Percentiles rank a stretch among this genome's conserved stretches.
phyloP scores from a whole-genome alignment of 1,140 invertebrate species.

The Hermetia illucens region DNA sequence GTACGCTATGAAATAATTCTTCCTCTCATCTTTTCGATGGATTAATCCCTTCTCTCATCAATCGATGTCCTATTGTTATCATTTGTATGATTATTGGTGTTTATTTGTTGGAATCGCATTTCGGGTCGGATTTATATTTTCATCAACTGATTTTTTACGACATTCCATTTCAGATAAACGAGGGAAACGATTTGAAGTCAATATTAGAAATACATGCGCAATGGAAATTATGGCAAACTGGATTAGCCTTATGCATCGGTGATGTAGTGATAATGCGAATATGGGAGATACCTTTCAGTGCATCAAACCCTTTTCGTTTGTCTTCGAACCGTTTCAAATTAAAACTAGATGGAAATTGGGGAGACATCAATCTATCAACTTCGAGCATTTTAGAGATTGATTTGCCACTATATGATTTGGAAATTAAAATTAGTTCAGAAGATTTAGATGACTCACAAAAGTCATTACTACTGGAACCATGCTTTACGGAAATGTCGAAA shows the following conservation, averaged over 20 bases:
- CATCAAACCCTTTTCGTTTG: conserved; percentile 35
- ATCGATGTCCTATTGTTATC: too few relatives aligned
- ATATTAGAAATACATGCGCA: conserved; percentile 27
- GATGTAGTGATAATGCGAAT: conserved; percentile 67
- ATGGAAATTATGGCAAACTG: conserved; percentile 94
- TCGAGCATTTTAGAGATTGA: conserved; percentile 80
- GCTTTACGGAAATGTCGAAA: conserved; percentile 65
- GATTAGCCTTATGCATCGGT: conserved; percentile 73
- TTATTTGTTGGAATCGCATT: too few relatives aligned
- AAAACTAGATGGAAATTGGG: conserved; percentile 71
- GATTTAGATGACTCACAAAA: conserved; percentile 1
- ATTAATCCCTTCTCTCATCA: too few relatives aligned
- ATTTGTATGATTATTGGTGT: too few relatives aligned
- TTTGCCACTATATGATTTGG: conserved; percentile 42
- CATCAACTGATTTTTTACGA: too few relatives aligned
- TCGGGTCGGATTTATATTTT: too few relatives aligned
- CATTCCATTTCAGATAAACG: too few relatives aligned
- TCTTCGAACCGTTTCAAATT: conserved; percentile 45
- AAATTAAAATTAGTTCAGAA: too few relatives aligned
- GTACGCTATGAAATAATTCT: too few relatives aligned
- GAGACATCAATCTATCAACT: conserved; percentile 63
- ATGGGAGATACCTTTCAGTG: conserved; percentile 61
- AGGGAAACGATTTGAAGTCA: too few relatives aligned
- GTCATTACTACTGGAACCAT: conserved; percentile 52
- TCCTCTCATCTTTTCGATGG: too few relatives aligned